Base-by-base conservation (phyloP, 2,888 invertebrate genomes). In the Xylota segnis region DNA sequence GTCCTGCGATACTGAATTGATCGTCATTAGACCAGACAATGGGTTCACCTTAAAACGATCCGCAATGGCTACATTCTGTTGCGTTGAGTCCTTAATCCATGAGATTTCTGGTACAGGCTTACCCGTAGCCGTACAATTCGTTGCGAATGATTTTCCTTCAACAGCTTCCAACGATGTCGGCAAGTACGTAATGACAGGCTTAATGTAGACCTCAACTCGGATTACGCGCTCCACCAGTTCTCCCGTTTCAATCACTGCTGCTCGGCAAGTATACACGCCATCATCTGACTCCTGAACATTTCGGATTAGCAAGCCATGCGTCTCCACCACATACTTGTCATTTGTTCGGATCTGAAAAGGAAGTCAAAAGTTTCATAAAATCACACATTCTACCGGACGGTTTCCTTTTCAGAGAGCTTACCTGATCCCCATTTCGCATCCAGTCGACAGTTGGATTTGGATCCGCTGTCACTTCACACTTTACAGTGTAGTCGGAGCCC, bases 391-490 rank as follows among this genome's bases (percentile, higher is more conserved):
- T 37, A 9, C 54, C 0, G 7, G 3, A 40, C 6, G 37, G 5
- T 18, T 18, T n/a, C 14, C 0, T n/a, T 16, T 34, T 5, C 18
- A 5, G 32, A 40, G 7, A 43, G n/a, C 93, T 93, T 92, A 95
- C 94, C 83, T 94, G 93, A 89, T 95, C 94, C 40, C 95, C 96
- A 91, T 97, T 95, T 91, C 96, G 96, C 87, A 96, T 94, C 97
- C 98, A 98, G 90, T 96, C 96, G 10, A 98, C 95, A n/a, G 95
- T 94, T 0, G 98, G 97, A 37, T 96, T 94, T 10, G 98, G 98
- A 91, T 96, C 95, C 0, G 98, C 97, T 81, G 95, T 95, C 0
- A 98, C 98, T 91, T 96, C 95, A 90, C 98, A 98, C 92, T 95
- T 95, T 16, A 98, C 95, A 91, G 94, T 94, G 90, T 95, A 96